Conservation (phyloP, 2,113 vertebrate genomes). For the Canis aureus region DNA sequence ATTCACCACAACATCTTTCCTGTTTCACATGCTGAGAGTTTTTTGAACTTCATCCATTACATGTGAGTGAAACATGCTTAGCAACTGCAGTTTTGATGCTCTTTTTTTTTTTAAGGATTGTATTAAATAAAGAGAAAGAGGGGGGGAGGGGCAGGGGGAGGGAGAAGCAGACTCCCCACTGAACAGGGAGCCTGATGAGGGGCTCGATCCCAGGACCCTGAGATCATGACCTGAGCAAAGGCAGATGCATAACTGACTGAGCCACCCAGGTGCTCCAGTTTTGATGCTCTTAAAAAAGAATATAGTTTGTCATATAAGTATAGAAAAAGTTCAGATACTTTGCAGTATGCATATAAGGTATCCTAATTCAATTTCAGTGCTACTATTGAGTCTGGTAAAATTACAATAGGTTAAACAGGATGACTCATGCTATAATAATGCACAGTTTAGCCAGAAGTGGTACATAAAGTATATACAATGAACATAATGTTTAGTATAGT, state of each 20-base stretch:
- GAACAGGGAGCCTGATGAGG: too few relatives aligned
- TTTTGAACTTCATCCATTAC: constrained; percentile 10
- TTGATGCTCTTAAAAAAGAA: constrained; percentile 35
- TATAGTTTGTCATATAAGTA: not conserved
- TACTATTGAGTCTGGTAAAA: constrained; percentile 31
- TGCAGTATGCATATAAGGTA: not conserved
- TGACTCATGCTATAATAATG: constrained; percentile 53
- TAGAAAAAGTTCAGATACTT: not conserved
- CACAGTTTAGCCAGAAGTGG: constrained; percentile 63
- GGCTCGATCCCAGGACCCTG: too few relatives aligned
- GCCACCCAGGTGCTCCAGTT: not conserved
- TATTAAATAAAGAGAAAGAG: too few relatives aligned
- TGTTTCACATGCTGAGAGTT: constrained; percentile 2
- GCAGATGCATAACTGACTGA: too few relatives aligned
- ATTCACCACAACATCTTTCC: not conserved
- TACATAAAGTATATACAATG: constrained; percentile 69
- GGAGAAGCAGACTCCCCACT: too few relatives aligned
- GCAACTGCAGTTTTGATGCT: not conserved
- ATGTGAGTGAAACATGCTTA: not conserved
- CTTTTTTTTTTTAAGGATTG: not conserved
- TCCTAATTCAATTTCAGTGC: constrained; percentile 25
- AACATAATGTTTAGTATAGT: constrained; percentile 74
- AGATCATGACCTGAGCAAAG: too few relatives aligned
- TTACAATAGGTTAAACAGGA: constrained; percentile 50
- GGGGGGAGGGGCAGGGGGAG: too few relatives aligned